Percentiles rank a stretch among this genome's conserved stretches.
Conservation (phyloP, 2,888 invertebrate genomes). For the Entomobrya multifasciata region DNA sequence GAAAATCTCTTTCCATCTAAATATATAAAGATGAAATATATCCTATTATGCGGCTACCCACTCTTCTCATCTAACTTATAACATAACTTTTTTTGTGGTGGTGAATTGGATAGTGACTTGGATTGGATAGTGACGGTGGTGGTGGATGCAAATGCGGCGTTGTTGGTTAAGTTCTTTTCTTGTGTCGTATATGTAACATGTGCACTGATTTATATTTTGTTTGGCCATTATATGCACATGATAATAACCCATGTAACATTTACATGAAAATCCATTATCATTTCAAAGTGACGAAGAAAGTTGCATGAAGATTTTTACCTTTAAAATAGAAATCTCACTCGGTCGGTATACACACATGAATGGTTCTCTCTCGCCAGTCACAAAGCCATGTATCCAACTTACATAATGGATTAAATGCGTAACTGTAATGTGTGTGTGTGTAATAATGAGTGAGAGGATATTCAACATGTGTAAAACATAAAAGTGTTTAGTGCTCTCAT, state of each 20-base stretch:
- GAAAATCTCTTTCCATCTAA: background rate
- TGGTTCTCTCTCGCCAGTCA: too few species aligned
- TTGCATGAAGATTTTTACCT: constrained; percentile 27
- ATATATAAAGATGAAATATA: constrained; percentile 2
- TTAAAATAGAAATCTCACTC: background rate
- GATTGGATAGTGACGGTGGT: background rate
- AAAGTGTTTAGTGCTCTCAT: constrained; percentile 28
- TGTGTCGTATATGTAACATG: background rate
- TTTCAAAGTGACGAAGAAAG: background rate
- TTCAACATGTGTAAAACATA: constrained; percentile 57
- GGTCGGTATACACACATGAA: background rate
- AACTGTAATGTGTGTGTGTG: too few species aligned
- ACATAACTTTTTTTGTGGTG: background rate
- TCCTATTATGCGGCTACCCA: background rate
- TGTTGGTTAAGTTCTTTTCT: too few species aligned
- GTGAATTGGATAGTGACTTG: background rate
- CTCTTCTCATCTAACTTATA: background rate
- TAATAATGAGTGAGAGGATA: too few species aligned
- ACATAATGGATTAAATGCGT: background rate
- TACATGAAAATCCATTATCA: constrained; percentile 19
- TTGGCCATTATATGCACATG: background rate
- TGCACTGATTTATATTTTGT: constrained; percentile 1
- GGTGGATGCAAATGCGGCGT: too few species aligned
- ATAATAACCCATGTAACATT: background rate
- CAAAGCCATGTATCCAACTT: too few species aligned